Percentiles rank a stretch among this genome's conserved stretches.
These are phyloP conservation scores for Bedellia somnulentella DNA, from an alignment of 2,888 invertebrate species.

Conservation along the genomic window DNA sequence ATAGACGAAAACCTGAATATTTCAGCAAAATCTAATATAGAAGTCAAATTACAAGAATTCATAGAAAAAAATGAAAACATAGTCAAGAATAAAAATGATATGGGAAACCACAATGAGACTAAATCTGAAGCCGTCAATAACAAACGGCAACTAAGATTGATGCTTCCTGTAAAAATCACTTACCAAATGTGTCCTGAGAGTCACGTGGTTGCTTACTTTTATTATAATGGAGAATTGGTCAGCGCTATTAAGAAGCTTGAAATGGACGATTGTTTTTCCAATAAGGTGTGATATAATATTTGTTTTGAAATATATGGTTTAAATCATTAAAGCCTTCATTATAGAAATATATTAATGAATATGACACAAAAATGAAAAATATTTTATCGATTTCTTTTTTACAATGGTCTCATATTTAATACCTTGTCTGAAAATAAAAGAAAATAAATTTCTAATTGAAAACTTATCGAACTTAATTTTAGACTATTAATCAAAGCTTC, in stretches of 20 bases:
- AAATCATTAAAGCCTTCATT: too few relatives aligned
- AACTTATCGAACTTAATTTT: too few relatives aligned
- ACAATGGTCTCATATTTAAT: too few relatives aligned
- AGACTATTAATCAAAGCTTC: too few relatives aligned
- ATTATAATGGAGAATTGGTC: constrained; percentile 56
- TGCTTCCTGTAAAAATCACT: constrained; percentile 41
- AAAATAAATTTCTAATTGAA: too few relatives aligned
- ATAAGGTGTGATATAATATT: constrained; percentile 51
- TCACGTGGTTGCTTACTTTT: constrained; percentile 57
- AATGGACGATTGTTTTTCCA: constrained; percentile 58
- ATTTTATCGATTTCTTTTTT: too few relatives aligned
- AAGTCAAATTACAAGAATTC: too few relatives aligned
- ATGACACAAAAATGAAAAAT: too few relatives aligned
- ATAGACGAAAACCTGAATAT: not conserved
- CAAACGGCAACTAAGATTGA: constrained; percentile 27
- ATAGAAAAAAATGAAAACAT: too few relatives aligned
- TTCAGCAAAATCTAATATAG: constrained; percentile 5
- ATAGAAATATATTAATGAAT: too few relatives aligned
- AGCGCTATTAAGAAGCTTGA: constrained; percentile 57
- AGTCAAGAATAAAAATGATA: too few relatives aligned
- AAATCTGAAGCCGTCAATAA: constrained; percentile 25
- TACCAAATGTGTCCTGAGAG: constrained; percentile 56
- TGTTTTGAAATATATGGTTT: constrained; percentile 1
- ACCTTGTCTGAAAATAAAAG: too few relatives aligned
- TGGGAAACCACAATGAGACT: constrained; percentile 6